Conservation (phyloP, 1,140 invertebrate species). For the Parapsyche elsis region DNA sequence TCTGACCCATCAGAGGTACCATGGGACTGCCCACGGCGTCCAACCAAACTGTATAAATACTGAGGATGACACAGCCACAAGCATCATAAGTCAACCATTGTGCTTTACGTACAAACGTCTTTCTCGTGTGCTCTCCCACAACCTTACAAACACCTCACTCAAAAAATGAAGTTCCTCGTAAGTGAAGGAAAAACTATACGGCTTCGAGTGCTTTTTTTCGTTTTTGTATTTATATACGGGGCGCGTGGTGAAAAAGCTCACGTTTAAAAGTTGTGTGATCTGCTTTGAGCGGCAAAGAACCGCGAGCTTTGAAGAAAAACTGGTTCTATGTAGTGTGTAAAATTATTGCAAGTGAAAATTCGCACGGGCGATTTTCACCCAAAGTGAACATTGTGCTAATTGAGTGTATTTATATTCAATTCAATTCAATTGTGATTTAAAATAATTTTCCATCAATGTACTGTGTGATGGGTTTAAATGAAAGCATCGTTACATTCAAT, state of each 20-base stretch:
- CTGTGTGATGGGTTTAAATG: too few relatives aligned
- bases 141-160: constrained; percentile 13
- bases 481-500: too few relatives aligned
- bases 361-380: not conserved
- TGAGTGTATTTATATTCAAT: too few relatives aligned
- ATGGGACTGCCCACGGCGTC: constrained; percentile 46
- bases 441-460: too few relatives aligned
- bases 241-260: not conserved
- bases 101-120: constrained; percentile 48
- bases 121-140: not conserved
- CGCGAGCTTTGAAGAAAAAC: not conserved
- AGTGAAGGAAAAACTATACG: constrained; percentile 21
- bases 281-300: not conserved
- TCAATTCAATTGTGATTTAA: too few relatives aligned
- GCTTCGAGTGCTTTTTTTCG: not conserved
- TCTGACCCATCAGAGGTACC: constrained; percentile 33
- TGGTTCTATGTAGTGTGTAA: not conserved
- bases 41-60: constrained; percentile 52
- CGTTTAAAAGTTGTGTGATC: not conserved
- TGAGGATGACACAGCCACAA: constrained; percentile 52
- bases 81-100: constrained; percentile 52
- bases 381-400: too few relatives aligned
- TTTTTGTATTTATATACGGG: not conserved
- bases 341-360: constrained; percentile 5
- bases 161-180: constrained; percentile 54